These are phyloP conservation scores for Festucalex cinctus DNA, from an alignment of 2,113 vertebrate species.

Conservation along the genomic window DNA sequence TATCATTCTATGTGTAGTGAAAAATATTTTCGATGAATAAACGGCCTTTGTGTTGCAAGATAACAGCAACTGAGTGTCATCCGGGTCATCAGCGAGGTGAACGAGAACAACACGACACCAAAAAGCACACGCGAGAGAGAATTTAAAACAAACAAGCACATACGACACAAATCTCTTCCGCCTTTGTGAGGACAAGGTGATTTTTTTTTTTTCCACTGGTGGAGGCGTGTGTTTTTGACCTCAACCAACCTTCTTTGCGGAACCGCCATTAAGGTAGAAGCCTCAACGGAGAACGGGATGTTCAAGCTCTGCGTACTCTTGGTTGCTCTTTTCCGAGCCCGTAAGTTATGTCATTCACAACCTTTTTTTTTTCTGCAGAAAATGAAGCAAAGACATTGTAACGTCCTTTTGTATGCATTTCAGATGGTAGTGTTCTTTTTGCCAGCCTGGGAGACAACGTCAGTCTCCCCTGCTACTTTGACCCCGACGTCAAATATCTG, in stretches of 20 bases:
- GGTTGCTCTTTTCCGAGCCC: slow-evolving; percentile 7
- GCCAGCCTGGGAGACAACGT: slow-evolving; percentile 31
- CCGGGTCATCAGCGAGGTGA: not conserved
- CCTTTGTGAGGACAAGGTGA: not conserved
- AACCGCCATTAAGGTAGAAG: not conserved
- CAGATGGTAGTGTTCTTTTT: slow-evolving; percentile 27
- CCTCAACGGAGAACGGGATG: slow-evolving; percentile 28
- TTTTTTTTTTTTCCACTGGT: slow-evolving; percentile 15
- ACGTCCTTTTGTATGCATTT: slow-evolving; percentile 13
- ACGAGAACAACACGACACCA: not conserved
- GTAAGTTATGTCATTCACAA: slow-evolving; percentile 12
- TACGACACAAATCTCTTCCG: slow-evolving; percentile 2
- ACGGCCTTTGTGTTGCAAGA: not conserved
- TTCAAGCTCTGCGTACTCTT: slow-evolving; percentile 13
- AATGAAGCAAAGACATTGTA: not conserved
- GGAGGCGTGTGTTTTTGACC: not conserved
- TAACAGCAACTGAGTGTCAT: not conserved
- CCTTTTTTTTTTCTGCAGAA: not conserved
- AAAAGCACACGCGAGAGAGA: not conserved
- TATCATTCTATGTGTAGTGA: too few relatives aligned
- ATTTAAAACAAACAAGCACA: not conserved
- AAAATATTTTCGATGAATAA: not conserved
- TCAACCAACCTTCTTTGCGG: slow-evolving; percentile 6
- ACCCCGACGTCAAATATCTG: slow-evolving; percentile 1
- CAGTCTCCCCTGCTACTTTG: slow-evolving; percentile 33